Base-by-base conservation (phyloP, 2,888 invertebrate species). In the Eumacrocentrus americanus region DNA sequence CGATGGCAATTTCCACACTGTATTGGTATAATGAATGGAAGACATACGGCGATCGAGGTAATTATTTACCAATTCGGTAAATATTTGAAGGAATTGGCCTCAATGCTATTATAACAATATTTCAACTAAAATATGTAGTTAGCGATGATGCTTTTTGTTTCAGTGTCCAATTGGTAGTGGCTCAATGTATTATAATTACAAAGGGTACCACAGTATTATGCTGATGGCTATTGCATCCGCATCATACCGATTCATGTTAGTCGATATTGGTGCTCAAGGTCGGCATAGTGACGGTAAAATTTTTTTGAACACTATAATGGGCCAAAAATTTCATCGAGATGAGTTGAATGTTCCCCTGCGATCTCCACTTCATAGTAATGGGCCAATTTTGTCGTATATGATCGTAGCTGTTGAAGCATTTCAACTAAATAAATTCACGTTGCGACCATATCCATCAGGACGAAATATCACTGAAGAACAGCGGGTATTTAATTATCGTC, bases 401-500 rank as follows among this genome's bases (percentile, higher is more conserved):
- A 16, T 42, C 2, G 44, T 55, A 11, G 55, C 25, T 7, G 55
- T 42, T 25, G 20, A 55, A 44, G 55, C 44, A 2, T 55, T 55
- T 25, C 25, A 40, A 25, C 9, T 55, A 9, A 5, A 11, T 3
- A 3, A 14, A 2, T 44, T 29, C 23, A 7, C 25, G 3, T n/a
- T 55, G 14, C 25, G 44, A 14, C 44, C 55, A 16, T 55, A 55
- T 25, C 44, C 55, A 3, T 2, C 14, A 11, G 2, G 14, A 9
- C 3, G 2, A 4, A 2, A 3, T 3, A 2, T 25, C 2, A 20
- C 12, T 12, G 9, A 6, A 6, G 14, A 29, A 11, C 1, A 55
- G 6, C 16, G 44, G 5, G 42, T 55, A 2, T 55, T 29, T 25
- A 55, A 55, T 29, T 55, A 55, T 18, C 23, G 55, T 29, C 34